Base-by-base conservation (phyloP, 2,797 vertebrate genomes). In the Rhynchonycteris naso region DNA sequence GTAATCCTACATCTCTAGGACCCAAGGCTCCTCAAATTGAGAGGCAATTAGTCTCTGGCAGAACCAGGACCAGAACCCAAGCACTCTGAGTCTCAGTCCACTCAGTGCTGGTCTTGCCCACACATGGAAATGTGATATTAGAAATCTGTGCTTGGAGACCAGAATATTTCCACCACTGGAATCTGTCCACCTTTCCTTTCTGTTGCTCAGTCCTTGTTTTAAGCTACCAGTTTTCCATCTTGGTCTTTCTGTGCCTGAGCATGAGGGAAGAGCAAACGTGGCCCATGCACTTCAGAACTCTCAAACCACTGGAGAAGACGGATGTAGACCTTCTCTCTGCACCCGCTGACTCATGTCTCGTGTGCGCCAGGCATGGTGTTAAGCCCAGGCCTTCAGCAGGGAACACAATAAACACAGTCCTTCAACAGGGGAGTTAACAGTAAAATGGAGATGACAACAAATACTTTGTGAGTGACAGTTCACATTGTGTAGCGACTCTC, bases 401-500 rank as follows among this genome's bases (percentile, higher is more conserved):
- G 43, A 21, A 22, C 24, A 33, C 33, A n/a, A 21, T 5, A 22
- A 35, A 24, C 38, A 58, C 14, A 78, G 59, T 2, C 33, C 24
- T 71, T 28, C 47, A 72, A 50, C 26, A 52, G 75, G 66, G 9
- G 47, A 28, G 5, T 7, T 66, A 30, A 80, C 2, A 26, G 28
- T 58, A 58, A 75, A 24, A 21, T 11, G 3, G 28, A 71, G 28
- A 65, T 24, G 9, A 33, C 7, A 89, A 7, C 16, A 59, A 35
- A 50, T 7, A 7, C 18, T 58, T 47, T 5, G 6, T 58, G 52
- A 58, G 19, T 26, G 43, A 52, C n/a, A 59, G 22, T 33, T 13
- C 33, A 13, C 56, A 22, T 33, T 11, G 18, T 4, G 7, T 0
- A 4, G 0, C 8, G 2, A 9, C 47, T 59, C 35, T 59, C 38